Base-by-base conservation (phyloP, 1,140 invertebrate genomes). In the Drosophila grimshawi region DNA sequence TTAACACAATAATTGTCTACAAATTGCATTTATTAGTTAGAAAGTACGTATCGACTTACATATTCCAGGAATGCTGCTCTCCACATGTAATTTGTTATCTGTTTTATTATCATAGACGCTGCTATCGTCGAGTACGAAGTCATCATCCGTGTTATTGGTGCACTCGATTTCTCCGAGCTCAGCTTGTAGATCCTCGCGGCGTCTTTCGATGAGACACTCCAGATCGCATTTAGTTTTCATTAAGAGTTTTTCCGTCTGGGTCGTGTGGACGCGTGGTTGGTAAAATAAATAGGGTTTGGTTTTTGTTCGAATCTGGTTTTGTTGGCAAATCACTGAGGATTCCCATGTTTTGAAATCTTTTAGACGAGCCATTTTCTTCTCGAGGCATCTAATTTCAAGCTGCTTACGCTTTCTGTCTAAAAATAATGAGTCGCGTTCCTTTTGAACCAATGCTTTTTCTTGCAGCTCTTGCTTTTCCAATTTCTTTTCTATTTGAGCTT, bases 301-400 rank as follows among this genome's bases (percentile, higher is more conserved):
- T 92, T 96, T 97, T 1, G 98, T 98, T 90, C 96, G 94, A 78
- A 99, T 98, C 86, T 97, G 98, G 91, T 96, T 95, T 27, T 95
- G 94, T 29, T 98, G 93, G 37, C 95, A 95, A 76, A 95, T 94
- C 64, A 97, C 96, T 48, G 96, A 95, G 7, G 94, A 94, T 90
- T 98, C 97, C 97, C 98, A 99, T 62, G 95, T 94, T 78, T 98
- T 96, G 92, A 97, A 97, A 92, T 98, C 96, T 81, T 96, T 95
- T 67, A 98, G 96, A 32, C 97, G 94, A 8, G 95, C 95, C 94
- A 99, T 96, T 93, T 99, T 99, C 49, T 96, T 95, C 93, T 99
- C 98, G n/a, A 99, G 93, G 48, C 96, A 95, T 83, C 96, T 95
- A 49, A 99, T 97, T 92, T 98, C 97, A 2, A 96, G 95, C 91